Evolutionary conservation across 2,797 vertebrate species (phyloP).

Genomic region (Lateolabrax maculatus): DNA sequence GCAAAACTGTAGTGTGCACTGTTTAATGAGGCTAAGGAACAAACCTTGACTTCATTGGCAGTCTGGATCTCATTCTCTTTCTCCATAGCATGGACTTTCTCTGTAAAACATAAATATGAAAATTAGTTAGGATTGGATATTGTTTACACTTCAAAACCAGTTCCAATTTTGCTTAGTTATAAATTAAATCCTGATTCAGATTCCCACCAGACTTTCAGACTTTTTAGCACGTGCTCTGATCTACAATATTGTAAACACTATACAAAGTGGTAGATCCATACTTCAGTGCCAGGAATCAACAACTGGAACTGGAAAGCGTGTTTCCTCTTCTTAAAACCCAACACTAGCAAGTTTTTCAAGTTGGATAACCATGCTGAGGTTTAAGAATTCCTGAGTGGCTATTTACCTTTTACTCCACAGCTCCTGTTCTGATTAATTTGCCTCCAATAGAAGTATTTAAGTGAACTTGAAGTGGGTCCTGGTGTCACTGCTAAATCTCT

Average conservation of each 20-base stretch:
- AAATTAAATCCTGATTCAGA: not conserved
- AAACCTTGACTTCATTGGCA: conserved; percentile 97
- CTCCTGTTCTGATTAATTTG: not conserved
- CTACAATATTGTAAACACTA: not conserved
- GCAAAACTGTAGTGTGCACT: too few relatives aligned
- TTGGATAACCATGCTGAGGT: not conserved
- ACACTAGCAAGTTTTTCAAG: not conserved
- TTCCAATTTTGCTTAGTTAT: not conserved
- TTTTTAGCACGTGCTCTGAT: not conserved
- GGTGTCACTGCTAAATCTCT: too few relatives aligned
- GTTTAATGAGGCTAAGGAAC: not conserved
- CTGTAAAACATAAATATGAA: conserved; percentile 76
- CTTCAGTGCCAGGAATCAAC: not conserved
- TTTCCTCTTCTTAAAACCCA: not conserved
- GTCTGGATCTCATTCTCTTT: conserved; percentile 98
- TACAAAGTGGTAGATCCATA: too few relatives aligned
- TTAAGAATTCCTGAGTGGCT: not conserved
- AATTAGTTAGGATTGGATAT: not conserved
- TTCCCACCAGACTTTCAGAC: not conserved
- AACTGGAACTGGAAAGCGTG: not conserved
- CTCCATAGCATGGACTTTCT: conserved; percentile 98
- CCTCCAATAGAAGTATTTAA: not conserved
- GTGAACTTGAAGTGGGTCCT: not conserved
- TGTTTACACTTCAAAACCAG: not conserved
- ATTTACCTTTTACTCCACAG: not conserved